Evolutionary conservation across 1,140 invertebrate species (phyloP), one percentile per base, ranked within the genome.

Genomic region (Panagrolaimus sp.): DNA sequence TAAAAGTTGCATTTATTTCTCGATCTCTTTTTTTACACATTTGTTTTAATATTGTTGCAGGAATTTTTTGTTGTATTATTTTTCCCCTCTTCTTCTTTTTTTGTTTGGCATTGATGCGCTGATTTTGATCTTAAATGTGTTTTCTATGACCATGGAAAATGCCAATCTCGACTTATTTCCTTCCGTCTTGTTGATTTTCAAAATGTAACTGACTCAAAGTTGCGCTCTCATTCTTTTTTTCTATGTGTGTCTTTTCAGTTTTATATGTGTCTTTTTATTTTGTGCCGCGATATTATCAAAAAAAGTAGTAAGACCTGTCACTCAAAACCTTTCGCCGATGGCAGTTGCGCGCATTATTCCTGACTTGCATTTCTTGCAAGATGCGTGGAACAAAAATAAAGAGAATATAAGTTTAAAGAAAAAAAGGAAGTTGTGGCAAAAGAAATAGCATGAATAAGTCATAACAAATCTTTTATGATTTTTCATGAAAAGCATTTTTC

Each of bases 101-200:
- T 38, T 38, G 31, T 38, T 38, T 38, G 31, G 31, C 31, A 38
- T 38, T 38, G 31, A 38, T 38, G 31, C 31, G 31, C 31, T 38
- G 31, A 38, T 38, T 38, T 38, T 38, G 31, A 38, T 38, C 31
- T 38, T 38, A 7, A 38, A 38, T 38, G 31, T 38, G 7, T 38
- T 38, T 38, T 38, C 31, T 38, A 38, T 38, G 31, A 38, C 31
- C 31, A 38, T 38, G 31, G 31, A 38, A 38, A 38, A 38, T 38
- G 31, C 31, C 31, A 38, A 38, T 38, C 31, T 38, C 31, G 31
- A 38, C 31, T 38, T 7, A 4, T 38, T 57, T 57, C 27, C 20
- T 57, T 57, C 27, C 51, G 51, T 57, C 27, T 57, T 57, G 27
- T 13, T 57, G 51, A 57, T 57, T 57, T 57, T 27, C 51, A 57